These are phyloP conservation scores for Chanos chanos DNA, from an alignment of 2,797 vertebrate genomes.

Conservation along the genomic window DNA sequence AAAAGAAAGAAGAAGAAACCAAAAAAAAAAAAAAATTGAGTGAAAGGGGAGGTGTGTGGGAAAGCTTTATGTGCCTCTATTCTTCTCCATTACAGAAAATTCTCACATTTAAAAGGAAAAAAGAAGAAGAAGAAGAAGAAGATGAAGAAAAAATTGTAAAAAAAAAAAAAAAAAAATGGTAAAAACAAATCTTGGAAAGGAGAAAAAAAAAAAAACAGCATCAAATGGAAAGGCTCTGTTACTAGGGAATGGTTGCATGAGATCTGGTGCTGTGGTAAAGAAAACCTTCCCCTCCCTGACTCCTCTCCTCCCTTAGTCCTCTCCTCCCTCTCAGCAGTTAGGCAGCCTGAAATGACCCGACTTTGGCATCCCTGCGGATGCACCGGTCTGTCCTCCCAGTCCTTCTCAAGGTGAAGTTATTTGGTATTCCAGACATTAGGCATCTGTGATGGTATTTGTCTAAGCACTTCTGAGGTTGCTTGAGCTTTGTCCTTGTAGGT, in stretches of 20 bases:
- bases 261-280: not conserved
- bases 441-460: slow-evolving; percentile 47
- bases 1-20: slow-evolving; percentile 21
- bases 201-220: not conserved
- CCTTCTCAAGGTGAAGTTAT: slow-evolving; percentile 56
- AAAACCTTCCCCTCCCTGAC: not conserved
- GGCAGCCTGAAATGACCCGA: slow-evolving; percentile 52
- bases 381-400: slow-evolving; percentile 39
- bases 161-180: not conserved
- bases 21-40: slow-evolving; percentile 3
- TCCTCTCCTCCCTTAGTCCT: not conserved
- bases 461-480: slow-evolving; percentile 60
- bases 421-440: slow-evolving; percentile 55
- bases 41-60: slow-evolving; percentile 3
- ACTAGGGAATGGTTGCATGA: not conserved
- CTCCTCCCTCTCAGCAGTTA: not conserved
- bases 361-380: slow-evolving; percentile 44
- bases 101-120: slow-evolving; percentile 30
- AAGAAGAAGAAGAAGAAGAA: not conserved
- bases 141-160: not conserved
- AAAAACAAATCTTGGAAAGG: slow-evolving; percentile 7
- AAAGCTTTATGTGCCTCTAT: slow-evolving; percentile 18
- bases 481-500: slow-evolving; percentile 43
- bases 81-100: slow-evolving; percentile 9
- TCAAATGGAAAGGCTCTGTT: not conserved